These are phyloP conservation scores for Turnix velox DNA, from an alignment of 2,113 vertebrate species.

Conservation along the genomic window DNA sequence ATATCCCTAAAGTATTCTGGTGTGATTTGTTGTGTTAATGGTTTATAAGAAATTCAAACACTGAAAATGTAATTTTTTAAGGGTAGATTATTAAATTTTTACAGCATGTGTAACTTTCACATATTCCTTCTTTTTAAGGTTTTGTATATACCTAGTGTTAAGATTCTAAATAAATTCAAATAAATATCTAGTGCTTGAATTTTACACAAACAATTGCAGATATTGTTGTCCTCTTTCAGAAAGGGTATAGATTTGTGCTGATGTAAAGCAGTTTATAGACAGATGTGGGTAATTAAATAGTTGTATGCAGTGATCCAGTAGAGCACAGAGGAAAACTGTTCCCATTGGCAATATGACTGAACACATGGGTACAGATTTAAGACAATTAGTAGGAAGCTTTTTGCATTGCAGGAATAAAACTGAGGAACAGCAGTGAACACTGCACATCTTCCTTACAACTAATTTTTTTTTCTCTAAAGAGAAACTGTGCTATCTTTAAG, in stretches of 20 bases:
- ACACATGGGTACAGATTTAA: not conserved
- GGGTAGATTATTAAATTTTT: not conserved
- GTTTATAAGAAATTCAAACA: not conserved
- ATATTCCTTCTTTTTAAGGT: not conserved
- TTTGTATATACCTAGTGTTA: not conserved
- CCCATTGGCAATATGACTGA: not conserved
- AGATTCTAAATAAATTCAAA: not conserved
- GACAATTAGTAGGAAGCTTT: not conserved
- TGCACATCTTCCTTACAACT: not conserved
- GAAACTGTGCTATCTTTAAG: not conserved
- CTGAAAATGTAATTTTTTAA: not conserved
- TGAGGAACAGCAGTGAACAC: not conserved
- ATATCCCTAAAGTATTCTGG: not conserved
- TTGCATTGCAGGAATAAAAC: not conserved
- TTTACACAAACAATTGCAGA: not conserved
- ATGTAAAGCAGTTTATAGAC: not conserved
- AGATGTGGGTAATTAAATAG: not conserved
- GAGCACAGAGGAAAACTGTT: not conserved
- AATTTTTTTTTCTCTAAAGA: not conserved
- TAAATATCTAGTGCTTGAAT: not conserved
- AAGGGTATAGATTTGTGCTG: not conserved
- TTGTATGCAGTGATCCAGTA: not conserved
- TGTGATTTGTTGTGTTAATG: not conserved
- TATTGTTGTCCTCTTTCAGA: not conserved
- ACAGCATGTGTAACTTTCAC: not conserved